Evolutionary conservation across 2,113 vertebrate species (phyloP).

Genomic region (Cygnus atratus): DNA sequence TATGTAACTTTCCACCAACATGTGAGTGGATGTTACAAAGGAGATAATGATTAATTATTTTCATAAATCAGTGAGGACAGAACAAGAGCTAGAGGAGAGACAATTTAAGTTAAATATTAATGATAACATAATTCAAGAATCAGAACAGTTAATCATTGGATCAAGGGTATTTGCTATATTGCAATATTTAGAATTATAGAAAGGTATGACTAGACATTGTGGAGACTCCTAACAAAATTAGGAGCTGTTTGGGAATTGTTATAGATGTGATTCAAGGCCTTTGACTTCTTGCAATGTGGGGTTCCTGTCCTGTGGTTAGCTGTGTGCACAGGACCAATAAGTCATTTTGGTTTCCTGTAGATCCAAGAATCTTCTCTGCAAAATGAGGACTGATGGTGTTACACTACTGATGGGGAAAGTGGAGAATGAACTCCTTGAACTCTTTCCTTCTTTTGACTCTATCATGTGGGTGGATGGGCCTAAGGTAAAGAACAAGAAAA

Average conservation of each 20-base stretch:
- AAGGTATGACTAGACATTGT: neutral
- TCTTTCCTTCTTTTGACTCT: neutral
- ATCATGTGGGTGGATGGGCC: neutral
- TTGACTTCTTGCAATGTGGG: fast-evolving
- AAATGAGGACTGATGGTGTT: neutral
- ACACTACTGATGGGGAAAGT: neutral
- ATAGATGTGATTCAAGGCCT: neutral
- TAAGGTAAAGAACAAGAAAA: neutral
- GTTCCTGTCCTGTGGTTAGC: neutral
- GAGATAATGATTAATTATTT: constrained; percentile 30
- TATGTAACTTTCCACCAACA: neutral
- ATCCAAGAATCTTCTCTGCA: neutral
- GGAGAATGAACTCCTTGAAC: neutral
- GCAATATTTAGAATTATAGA: neutral
- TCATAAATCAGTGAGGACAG: neutral
- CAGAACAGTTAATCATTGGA: neutral
- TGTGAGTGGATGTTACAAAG: neutral
- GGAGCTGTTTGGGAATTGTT: neutral
- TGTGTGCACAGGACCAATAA: neutral
- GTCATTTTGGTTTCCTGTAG: neutral
- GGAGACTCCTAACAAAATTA: neutral
- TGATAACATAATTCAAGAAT: neutral
- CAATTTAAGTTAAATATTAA: constrained; percentile 21
- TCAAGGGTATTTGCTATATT: neutral
- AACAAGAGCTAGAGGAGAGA: neutral